Evolutionary conservation across 2,113 vertebrate genomes (phyloP).

Genomic region (Hippocampus abdominalis): DNA sequence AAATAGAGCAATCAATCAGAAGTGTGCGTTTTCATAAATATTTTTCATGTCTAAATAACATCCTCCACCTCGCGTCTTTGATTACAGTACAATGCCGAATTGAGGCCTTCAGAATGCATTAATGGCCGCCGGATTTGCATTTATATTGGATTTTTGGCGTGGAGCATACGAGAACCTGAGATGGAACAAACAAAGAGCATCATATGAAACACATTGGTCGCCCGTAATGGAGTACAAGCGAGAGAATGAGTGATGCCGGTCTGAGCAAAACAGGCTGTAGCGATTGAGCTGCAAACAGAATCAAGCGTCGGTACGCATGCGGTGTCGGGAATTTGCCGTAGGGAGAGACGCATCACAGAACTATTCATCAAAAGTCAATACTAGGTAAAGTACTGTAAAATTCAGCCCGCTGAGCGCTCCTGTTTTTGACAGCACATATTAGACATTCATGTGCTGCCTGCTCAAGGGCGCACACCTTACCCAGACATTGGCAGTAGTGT

Average conservation of each 20-base stretch:
- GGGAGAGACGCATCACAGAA: not conserved
- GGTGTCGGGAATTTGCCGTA: not conserved
- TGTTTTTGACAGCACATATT: too few relatives aligned
- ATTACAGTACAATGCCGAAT: constrained; percentile 72
- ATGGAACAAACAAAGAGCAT: constrained; percentile 68
- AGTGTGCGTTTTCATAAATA: constrained; percentile 68
- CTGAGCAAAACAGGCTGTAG: constrained; percentile 49
- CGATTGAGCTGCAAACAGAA: constrained; percentile 16
- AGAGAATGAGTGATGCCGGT: constrained; percentile 49
- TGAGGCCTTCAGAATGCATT: constrained; percentile 72
- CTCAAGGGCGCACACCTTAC: too few relatives aligned
- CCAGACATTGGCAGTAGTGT: too few relatives aligned
- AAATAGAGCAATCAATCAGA: constrained; percentile 56
- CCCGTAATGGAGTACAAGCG: constrained; percentile 64
- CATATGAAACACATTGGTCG: constrained; percentile 64
- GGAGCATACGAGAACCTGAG: constrained; percentile 52
- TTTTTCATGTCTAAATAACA: constrained; percentile 69
- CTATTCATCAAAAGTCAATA: not conserved
- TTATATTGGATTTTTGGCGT: constrained; percentile 76
- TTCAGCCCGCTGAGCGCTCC: not conserved
- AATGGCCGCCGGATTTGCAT: constrained; percentile 76
- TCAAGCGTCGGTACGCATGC: constrained; percentile 24
- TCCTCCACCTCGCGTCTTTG: constrained; percentile 58
- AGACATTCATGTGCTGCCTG: too few relatives aligned
- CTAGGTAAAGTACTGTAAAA: not conserved